These are phyloP conservation scores for Congeria kusceri DNA, from an alignment of 2,888 invertebrate species.

Conservation along the genomic window DNA sequence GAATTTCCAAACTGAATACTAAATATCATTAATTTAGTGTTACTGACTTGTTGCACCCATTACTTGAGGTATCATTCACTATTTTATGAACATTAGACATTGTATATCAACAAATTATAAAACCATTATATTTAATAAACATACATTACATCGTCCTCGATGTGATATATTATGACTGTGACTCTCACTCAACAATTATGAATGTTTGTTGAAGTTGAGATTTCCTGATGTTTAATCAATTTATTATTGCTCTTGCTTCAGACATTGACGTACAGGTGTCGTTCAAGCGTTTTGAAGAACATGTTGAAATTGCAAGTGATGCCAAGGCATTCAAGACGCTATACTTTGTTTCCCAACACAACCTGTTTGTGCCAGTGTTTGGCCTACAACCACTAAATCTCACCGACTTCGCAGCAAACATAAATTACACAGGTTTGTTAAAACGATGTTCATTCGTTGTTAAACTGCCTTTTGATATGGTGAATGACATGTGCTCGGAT, in stretches of 20 bases:
- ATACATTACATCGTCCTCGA: too few relatives aligned
- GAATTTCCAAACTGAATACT: too few relatives aligned
- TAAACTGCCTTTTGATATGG: too few relatives aligned
- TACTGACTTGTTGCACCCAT: too few relatives aligned
- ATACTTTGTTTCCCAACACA: constrained; percentile 63
- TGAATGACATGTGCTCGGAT: too few relatives aligned
- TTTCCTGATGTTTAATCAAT: neutral
- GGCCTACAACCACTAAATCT: constrained; percentile 43
- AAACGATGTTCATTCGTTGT: neutral
- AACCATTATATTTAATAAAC: too few relatives aligned
- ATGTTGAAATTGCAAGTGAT: constrained; percentile 44
- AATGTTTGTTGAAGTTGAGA: too few relatives aligned
- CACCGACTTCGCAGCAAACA: constrained; percentile 7
- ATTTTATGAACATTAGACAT: too few relatives aligned
- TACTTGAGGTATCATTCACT: too few relatives aligned
- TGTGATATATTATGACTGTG: too few relatives aligned
- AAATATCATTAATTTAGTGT: too few relatives aligned
- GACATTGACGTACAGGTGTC: constrained; percentile 23
- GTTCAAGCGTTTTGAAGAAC: constrained; percentile 63
- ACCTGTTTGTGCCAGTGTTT: constrained; percentile 51
- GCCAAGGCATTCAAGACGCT: constrained; percentile 58
- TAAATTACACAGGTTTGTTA: constrained; percentile 49
- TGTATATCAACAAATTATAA: neutral
- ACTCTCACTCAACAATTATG: too few relatives aligned
- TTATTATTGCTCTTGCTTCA: neutral